Evolutionary conservation across 2,797 vertebrate genomes (phyloP), one percentile per base, ranked within the genome.

Genomic region (Enteromius thamalakanensis): DNA sequence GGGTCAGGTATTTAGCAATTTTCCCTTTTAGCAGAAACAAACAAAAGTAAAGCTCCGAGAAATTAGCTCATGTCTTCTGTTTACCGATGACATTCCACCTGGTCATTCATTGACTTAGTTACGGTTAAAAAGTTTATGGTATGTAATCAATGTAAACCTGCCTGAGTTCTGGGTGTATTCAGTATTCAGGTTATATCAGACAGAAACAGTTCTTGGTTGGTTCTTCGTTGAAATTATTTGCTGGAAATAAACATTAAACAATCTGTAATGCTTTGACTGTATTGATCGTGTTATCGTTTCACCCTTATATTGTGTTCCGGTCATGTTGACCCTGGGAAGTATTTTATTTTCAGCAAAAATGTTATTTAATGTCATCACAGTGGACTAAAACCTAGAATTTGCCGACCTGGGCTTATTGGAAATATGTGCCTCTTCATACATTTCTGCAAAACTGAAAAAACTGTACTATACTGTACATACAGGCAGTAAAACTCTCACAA

Each of bases 41-140:
- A 82, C 80, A 68, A 32, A 78, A 79, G 79, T 5, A 8, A 37
- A 53, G 40, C 37, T 60, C n/a, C 6, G 42, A 53, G 79, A 12
- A 40, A 77, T 21, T 1, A 49, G 72, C 64, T 23, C 58, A 40
- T 47, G 58, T 10, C 58, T 60, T 70, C 62, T 32, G 37, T 64
- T 64, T 47, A 74, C 60, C 29, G 7, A 10, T 76, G 51, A 32
- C 40, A 69, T 80, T 86, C 72, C 60, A 21, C 11, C n/a, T 5
- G 69, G 76, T 78, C 60, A 81, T 65, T 71, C 11, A 71, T 85
- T 85, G 40, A 85, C 79, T 53, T 26, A 37, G 62, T 71, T 23
- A 65, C 15, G 5, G 14, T 60, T 70, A 58, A 53, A 42, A 23
- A 17, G 10, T 45, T 26, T 69, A 49, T 29, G 32, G 74, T 53